Evolutionary conservation across 1,140 invertebrate genomes (phyloP), one percentile per base, ranked within the genome.

Genomic region (Archegozetes longisetosus): DNA sequence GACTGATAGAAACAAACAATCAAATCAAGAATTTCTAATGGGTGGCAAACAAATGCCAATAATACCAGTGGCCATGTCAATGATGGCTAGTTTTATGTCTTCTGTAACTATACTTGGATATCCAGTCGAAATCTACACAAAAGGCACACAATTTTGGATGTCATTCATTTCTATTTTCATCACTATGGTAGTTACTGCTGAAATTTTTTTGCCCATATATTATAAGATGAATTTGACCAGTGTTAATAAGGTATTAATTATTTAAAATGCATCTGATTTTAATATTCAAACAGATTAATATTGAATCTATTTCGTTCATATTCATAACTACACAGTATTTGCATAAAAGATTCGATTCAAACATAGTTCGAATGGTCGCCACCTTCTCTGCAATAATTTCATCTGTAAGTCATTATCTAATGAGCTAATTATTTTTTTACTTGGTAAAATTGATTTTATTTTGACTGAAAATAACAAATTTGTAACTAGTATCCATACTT

Each of bases 381-480:
- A 65, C 49, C 20, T 51, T 51, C n/a, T 51, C 20, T 22, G 24
- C 4, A 51, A n/a, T n/a, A n/a, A n/a, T n/a, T 51, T 40, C 4
- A 51, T 6, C 49, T 22, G 49, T 24, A 51, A 51, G 49, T 9
- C 12, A 4, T 51, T 12, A 20, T 24, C 4, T 9, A 51, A 40
- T n/a, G 20, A n/a, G 40, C n/a, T 47, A 13, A 57, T 64, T 40
- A 63, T 74, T 73, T 66, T 72, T 4, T 60, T 76, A 24, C 40
- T 51, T 17, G 50, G 48, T n/a, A 59, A 48, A 13, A 22, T 51
- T 51, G 9, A 55, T n/a, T 55, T 55, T 9, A 28, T 28, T n/a
- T 27, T 4, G 13, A n/a, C 25, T n/a, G 13, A 4, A 55, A 12
- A 27, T 1, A n/a, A n/a, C n/a, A n/a, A n/a, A n/a, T n/a, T n/a